Evolutionary conservation across 1,140 invertebrate species (phyloP).

Genomic region (Leucophenga varia): DNA sequence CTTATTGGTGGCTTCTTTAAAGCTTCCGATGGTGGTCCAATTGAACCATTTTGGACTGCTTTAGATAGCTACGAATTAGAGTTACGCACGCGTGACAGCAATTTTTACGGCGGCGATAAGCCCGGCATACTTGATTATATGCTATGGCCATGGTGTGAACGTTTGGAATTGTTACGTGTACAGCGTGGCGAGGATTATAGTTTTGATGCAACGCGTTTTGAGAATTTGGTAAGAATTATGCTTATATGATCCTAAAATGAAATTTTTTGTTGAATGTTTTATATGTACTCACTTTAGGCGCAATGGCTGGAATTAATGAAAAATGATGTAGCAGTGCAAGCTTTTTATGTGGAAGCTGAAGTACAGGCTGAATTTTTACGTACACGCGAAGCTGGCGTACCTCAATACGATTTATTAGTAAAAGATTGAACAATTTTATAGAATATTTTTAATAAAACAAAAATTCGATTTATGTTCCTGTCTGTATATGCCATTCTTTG

Average conservation of each 20-base stretch:
- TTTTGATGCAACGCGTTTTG: constrained; percentile 48
- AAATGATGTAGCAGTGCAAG: constrained; percentile 68
- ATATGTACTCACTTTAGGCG: constrained; percentile 56
- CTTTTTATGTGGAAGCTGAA: constrained; percentile 67
- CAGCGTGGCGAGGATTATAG: constrained; percentile 48
- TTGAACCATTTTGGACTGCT: constrained; percentile 55
- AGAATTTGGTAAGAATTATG: constrained; percentile 38
- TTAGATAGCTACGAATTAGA: constrained; percentile 70
- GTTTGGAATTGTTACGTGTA: constrained; percentile 53
- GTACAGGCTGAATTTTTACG: constrained; percentile 66
- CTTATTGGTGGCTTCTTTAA: constrained; percentile 41
- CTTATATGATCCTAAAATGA: not conserved
- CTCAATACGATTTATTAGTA: constrained; percentile 41
- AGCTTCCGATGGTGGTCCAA: constrained; percentile 34
- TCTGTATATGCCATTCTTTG: too few species aligned
- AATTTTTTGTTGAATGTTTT: not conserved
- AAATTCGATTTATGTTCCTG: too few species aligned
- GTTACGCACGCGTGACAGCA: constrained; percentile 63
- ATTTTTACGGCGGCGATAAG: constrained; percentile 68
- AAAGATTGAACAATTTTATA: constrained; percentile 25
- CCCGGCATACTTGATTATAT: constrained; percentile 85
- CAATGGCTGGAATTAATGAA: constrained; percentile 72
- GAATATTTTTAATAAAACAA: constrained; percentile 9
- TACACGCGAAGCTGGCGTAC: constrained; percentile 33
- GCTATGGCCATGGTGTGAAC: constrained; percentile 89